A percentile compares a stretch with the other conserved stretches of the same genome.
Evolutionary conservation across 2,888 invertebrate species (phyloP).

Genomic region (Cecidostiba fungosa): DNA sequence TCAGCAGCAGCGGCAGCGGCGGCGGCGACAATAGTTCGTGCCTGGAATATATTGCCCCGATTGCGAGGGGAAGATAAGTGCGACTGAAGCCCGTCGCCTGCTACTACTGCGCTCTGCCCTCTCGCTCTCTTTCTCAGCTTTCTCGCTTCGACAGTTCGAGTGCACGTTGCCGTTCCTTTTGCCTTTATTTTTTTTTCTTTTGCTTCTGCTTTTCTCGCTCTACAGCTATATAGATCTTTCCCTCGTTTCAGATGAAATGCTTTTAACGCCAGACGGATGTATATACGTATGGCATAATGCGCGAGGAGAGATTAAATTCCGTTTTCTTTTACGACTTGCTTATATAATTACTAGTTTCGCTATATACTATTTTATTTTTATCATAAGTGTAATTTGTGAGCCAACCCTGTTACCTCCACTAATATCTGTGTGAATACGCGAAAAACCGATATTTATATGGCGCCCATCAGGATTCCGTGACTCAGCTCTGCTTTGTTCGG

Average conservation of each 20-base stretch:
- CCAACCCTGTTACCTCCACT: no score
- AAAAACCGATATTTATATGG: no score
- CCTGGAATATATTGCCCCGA: slow-evolving; percentile 77
- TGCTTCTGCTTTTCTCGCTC: neutral
- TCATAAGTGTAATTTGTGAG: no score
- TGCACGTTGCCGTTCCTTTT: slow-evolving; percentile 8
- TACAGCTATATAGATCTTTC: neutral
- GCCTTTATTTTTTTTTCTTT: neutral
- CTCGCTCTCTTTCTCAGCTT: slow-evolving; percentile 38
- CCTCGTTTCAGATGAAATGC: slow-evolving; percentile 1
- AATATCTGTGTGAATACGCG: no score
- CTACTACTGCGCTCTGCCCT: slow-evolving; percentile 41
- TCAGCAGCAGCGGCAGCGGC: slow-evolving; percentile 69
- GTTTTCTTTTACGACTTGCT: neutral
- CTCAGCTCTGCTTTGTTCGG: no score
- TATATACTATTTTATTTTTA: no score
- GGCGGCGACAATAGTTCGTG: slow-evolving; percentile 75
- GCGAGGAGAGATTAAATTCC: slow-evolving; percentile 24
- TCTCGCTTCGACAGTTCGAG: slow-evolving; percentile 37
- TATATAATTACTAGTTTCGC: neutral
- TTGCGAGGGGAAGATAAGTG: slow-evolving; percentile 76
- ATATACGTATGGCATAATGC: neutral
- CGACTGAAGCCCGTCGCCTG: slow-evolving; percentile 62
- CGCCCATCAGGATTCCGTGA: no score
- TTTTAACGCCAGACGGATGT: neutral